These are phyloP conservation scores for Ormyrus labotus DNA, from an alignment of 2,888 invertebrate genomes.

Conservation along the genomic window DNA sequence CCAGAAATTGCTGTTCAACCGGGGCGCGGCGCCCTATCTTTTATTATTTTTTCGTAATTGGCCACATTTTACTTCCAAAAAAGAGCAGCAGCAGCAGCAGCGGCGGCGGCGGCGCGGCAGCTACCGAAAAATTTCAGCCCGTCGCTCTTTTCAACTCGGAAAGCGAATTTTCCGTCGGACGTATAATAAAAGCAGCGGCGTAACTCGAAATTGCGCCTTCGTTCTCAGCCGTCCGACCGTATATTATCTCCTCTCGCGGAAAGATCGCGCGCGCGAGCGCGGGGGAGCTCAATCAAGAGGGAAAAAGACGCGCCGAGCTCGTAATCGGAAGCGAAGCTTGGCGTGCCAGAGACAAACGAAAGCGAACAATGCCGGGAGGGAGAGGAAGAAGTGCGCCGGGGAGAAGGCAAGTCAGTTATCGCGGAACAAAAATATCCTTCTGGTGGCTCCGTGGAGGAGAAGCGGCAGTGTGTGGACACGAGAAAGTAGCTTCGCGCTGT, in stretches of 20 bases:
- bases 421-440: constrained; percentile 51
- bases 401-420: constrained; percentile 37
- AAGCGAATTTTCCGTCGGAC: no score
- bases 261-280: constrained; percentile 11
- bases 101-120: no score
- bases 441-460: not conserved
- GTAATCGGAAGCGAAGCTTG: constrained; percentile 43
- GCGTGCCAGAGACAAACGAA: constrained; percentile 38
- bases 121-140: no score
- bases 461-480: constrained; percentile 55
- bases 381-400: constrained; percentile 38
- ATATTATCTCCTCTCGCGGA: constrained; percentile 46
- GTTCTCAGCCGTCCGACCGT: constrained; percentile 18
- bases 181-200: no score
- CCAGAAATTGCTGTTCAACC: constrained; percentile 10
- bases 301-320: constrained; percentile 24
- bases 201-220: constrained; percentile 34
- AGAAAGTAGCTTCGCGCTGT: constrained; percentile 52
- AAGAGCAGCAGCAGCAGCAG: no score
- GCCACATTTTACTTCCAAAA: no score
- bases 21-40: not conserved
- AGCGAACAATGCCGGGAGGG: constrained; percentile 38
- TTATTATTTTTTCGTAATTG: not conserved
- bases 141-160: no score
- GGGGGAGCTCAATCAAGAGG: constrained; percentile 41